A percentile compares a stretch with the other conserved stretches of the same genome.
Conservation (phyloP, 2,113 vertebrate species). For the Clarias gariepinus region DNA sequence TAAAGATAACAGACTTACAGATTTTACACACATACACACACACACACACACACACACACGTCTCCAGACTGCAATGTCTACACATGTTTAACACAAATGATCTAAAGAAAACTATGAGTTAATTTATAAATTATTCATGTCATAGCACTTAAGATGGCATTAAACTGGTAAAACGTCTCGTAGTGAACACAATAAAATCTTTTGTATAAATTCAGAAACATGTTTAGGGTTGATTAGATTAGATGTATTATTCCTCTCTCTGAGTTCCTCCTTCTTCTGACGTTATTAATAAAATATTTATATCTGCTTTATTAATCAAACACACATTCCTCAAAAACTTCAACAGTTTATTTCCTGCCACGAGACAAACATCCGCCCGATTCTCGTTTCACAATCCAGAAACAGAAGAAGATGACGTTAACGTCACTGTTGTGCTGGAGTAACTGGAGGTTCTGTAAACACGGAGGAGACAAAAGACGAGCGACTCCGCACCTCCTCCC, state of each 20-base stretch:
- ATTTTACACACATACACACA: background rate
- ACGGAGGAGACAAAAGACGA: background rate
- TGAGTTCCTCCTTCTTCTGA: too few species aligned
- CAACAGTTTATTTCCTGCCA: background rate
- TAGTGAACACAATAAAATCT: background rate
- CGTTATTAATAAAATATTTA: background rate
- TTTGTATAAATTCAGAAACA: background rate
- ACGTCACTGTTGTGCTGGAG: background rate
- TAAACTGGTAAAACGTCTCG: too few species aligned
- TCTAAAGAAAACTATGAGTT: background rate
- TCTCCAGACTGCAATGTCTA: background rate
- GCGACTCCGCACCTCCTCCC: background rate
- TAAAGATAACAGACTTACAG: background rate
- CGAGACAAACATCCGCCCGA: background rate
- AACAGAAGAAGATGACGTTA: background rate
- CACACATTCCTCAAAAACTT: background rate
- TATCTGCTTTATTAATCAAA: background rate
- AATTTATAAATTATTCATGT: background rate
- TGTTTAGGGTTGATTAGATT: background rate
- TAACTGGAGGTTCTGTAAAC: background rate
- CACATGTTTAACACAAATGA: background rate
- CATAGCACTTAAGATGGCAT: background rate
- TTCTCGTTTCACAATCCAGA: background rate
- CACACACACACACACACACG: background rate
- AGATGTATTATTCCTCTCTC: background rate